These are phyloP conservation scores for Oreochromis tanganicae DNA, from an alignment of 2,113 vertebrate species.

Conservation along the genomic window DNA sequence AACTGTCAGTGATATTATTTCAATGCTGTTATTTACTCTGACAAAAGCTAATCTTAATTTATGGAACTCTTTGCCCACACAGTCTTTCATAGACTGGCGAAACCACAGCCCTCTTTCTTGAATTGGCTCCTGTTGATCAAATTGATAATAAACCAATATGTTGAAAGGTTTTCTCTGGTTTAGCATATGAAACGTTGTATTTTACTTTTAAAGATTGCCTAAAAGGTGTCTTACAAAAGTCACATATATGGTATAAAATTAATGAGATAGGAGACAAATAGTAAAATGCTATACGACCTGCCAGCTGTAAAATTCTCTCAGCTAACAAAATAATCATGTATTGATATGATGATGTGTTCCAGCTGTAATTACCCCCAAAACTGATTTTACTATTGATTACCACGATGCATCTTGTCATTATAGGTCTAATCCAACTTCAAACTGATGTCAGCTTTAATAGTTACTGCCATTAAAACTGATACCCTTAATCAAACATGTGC, in stretches of 20 bases:
- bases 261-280: neutral
- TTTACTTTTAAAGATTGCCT: neutral
- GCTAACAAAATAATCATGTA: neutral
- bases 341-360: neutral
- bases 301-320: neutral
- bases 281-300: neutral
- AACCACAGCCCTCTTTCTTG: neutral
- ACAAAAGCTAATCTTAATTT: neutral
- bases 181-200: neutral
- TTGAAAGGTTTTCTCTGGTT: neutral
- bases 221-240: neutral
- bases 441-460: constrained; percentile 43
- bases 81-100: neutral
- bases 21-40: neutral
- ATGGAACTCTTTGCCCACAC: neutral
- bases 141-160: neutral
- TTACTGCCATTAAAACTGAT: constrained; percentile 24
- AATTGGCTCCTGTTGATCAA: neutral
- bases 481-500: constrained; percentile 31
- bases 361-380: constrained; percentile 25
- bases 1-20: neutral
- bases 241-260: neutral
- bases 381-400: constrained; percentile 30
- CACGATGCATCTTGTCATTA: neutral
- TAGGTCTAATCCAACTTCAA: constrained; percentile 36